These are phyloP conservation scores for Gastrophryne carolinensis DNA, from an alignment of 2,797 vertebrate species.

Conservation along the genomic window DNA sequence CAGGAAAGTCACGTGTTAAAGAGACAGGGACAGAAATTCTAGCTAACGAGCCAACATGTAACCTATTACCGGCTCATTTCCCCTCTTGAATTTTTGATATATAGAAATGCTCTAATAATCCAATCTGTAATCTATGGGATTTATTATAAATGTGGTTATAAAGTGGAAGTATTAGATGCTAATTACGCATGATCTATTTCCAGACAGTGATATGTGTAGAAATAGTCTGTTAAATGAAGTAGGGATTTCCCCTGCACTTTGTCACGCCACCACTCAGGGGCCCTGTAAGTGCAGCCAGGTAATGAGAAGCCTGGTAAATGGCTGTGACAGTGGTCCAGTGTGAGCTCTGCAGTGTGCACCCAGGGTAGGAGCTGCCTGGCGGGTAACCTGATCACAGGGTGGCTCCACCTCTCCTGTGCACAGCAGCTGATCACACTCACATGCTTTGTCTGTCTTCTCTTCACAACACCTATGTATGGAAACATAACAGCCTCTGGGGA, in stretches of 20 bases:
- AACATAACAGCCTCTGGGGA: neutral
- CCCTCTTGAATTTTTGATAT: too few species aligned
- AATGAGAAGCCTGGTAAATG: neutral
- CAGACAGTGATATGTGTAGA: too few species aligned
- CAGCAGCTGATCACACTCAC: constrained; percentile 36
- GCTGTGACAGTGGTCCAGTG: neutral
- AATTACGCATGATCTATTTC: too few species aligned
- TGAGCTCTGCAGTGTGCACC: neutral
- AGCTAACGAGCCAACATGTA: too few species aligned
- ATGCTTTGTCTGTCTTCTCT: constrained; percentile 8
- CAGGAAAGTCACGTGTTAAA: too few species aligned
- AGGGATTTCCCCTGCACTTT: neutral
- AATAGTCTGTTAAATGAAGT: too few species aligned
- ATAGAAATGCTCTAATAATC: too few species aligned
- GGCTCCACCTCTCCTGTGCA: constrained; percentile 10
- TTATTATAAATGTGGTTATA: too few species aligned
- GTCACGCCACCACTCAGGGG: neutral
- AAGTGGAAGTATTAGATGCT: too few species aligned
- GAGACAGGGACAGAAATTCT: too few species aligned
- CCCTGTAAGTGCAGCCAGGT: neutral
- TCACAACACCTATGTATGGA: constrained; percentile 17
- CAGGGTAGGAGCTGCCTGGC: neutral
- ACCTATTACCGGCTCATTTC: too few species aligned
- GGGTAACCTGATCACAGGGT: neutral
- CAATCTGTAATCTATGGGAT: too few species aligned